These are phyloP conservation scores for Dasyprocta punctata DNA, from an alignment of 2,113 vertebrate genomes.

Conservation along the genomic window DNA sequence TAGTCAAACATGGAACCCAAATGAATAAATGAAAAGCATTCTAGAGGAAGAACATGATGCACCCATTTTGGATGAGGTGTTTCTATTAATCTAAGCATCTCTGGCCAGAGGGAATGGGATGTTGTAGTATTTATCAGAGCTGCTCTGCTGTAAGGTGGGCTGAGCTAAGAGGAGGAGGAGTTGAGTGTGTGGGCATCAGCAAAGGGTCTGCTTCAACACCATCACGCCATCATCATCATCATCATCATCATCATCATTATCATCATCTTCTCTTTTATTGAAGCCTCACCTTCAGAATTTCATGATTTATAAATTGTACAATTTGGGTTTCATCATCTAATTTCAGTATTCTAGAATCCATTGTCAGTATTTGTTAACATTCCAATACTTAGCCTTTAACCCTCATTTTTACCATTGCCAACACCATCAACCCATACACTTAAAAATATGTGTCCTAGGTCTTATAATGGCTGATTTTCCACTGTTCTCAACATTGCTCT, in stretches of 20 bases:
- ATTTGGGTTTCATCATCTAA: background rate
- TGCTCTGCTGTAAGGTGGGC: background rate
- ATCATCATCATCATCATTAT: background rate
- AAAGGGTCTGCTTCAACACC: background rate
- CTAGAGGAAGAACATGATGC: background rate
- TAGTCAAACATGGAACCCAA: background rate
- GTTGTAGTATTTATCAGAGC: background rate
- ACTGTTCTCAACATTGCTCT: background rate
- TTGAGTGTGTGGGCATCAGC: background rate
- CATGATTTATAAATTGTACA: background rate
- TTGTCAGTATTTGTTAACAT: background rate
- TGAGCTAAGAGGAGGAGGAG: background rate
- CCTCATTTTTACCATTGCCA: background rate
- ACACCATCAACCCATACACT: background rate
- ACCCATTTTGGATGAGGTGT: background rate
- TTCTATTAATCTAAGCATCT: background rate
- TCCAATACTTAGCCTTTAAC: background rate
- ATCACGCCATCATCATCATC: too few species aligned
- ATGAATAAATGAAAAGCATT: slow-evolving; percentile 22
- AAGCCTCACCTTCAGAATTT: background rate
- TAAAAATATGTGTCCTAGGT: background rate
- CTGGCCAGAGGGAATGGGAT: background rate
- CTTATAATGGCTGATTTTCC: background rate
- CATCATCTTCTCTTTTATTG: background rate
- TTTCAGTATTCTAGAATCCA: background rate